These are phyloP conservation scores for Hylia prasina DNA, from an alignment of 2,113 vertebrate species.

Conservation along the genomic window DNA sequence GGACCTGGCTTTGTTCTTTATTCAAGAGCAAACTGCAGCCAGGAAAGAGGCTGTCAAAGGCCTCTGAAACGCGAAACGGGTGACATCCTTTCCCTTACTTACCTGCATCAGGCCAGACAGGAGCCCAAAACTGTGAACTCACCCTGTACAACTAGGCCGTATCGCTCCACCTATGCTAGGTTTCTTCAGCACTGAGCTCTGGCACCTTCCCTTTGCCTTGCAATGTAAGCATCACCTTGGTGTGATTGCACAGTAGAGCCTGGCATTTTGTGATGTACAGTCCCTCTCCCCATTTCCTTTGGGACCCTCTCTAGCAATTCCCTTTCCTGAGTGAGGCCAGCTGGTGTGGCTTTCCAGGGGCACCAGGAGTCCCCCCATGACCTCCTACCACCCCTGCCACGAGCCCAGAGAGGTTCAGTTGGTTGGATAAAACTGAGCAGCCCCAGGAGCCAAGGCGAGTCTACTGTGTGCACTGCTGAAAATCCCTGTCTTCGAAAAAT, in stretches of 20 bases:
- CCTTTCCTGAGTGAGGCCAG: not conserved
- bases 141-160: not conserved
- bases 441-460: not conserved
- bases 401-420: not conserved
- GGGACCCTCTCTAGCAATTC: not conserved
- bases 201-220: not conserved
- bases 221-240: fast-evolving
- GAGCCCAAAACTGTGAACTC: not conserved
- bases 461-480: not conserved
- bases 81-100: not conserved
- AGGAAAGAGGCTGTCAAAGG: not conserved
- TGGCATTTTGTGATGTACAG: fast-evolving
- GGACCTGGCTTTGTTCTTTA: not conserved
- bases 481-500: not conserved
- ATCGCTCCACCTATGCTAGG: not conserved
- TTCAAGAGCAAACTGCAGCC: not conserved
- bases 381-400: not conserved
- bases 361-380: fast-evolving
- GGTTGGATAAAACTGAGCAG: not conserved
- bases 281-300: not conserved
- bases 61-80: not conserved
- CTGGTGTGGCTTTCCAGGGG: not conserved
- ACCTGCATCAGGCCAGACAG: not conserved
- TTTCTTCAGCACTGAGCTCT: not conserved
- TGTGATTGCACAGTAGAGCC: not conserved